phyloP scores from a whole-genome alignment of 2,888 invertebrate species.

The Cactoblastis cactorum region DNA sequence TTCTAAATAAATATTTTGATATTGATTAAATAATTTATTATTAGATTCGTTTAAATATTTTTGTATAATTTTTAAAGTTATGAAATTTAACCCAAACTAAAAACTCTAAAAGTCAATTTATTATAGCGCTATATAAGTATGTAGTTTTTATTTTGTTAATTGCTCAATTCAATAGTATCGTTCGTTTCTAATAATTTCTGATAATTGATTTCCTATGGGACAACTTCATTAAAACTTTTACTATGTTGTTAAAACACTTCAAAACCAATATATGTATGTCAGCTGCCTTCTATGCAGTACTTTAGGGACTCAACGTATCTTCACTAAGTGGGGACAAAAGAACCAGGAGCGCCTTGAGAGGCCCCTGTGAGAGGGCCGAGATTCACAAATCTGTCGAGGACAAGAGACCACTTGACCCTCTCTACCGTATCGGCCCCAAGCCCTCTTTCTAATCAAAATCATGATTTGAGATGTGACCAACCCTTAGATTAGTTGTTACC shows the following conservation, averaged over 20 bases:
- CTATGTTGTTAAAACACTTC: background rate
- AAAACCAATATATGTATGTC: conserved; percentile 1
- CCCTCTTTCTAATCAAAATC: conserved; percentile 33
- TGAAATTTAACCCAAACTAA: too few species aligned
- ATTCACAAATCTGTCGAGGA: conserved; percentile 60
- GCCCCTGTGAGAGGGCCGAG: conserved; percentile 49
- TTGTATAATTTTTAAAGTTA: too few species aligned
- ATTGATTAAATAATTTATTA: too few species aligned
- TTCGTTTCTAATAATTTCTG: too few species aligned
- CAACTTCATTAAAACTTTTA: background rate
- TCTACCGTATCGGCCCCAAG: conserved; percentile 30
- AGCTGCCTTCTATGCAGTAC: conserved; percentile 12
- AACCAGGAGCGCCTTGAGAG: conserved; percentile 45
- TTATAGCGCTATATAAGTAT: too few species aligned
- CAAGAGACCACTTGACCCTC: conserved; percentile 61
- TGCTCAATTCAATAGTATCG: too few species aligned
- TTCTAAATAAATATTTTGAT: too few species aligned
- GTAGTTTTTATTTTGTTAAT: too few species aligned
- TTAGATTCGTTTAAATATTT: too few species aligned
- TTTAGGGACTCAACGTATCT: conserved; percentile 28
- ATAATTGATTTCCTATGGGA: too few species aligned
- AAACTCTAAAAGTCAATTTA: too few species aligned
- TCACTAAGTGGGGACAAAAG: conserved; percentile 41
- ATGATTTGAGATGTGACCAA: conserved; percentile 26
- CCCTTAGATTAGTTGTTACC: conserved; percentile 10